Percentiles rank a stretch among this genome's conserved stretches.
Conservation (phyloP, 2,888 invertebrate genomes). For the Trachelus iudaicus region DNA sequence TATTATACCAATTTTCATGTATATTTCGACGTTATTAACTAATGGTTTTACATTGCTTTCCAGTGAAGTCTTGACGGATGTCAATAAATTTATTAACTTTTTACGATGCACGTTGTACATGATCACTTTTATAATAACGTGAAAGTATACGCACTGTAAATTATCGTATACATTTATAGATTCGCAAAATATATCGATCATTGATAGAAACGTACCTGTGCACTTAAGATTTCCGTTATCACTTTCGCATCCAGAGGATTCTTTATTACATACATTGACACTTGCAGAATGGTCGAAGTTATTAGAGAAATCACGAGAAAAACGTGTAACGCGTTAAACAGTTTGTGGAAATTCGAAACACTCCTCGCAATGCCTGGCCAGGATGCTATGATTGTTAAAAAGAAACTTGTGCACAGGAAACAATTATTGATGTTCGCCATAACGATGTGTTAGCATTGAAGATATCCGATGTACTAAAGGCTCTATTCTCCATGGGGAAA, state of each 20-base stretch:
- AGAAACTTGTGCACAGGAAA: too few species aligned
- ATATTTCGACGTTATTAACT: not conserved
- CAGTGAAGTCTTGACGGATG: not conserved
- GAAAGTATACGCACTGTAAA: not conserved
- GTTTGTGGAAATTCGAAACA: too few species aligned
- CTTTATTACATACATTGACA: not conserved
- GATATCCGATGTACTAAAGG: too few species aligned
- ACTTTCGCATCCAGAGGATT: not conserved
- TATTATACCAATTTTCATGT: not conserved
- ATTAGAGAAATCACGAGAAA: not conserved
- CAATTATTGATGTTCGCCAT: too few species aligned
- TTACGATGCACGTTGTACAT: not conserved
- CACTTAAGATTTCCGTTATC: not conserved
- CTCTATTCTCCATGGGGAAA: too few species aligned
- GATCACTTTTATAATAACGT: not conserved
- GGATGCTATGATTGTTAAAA: too few species aligned
- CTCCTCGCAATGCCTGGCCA: too few species aligned
- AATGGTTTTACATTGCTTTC: not conserved
- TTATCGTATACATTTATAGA: not conserved
- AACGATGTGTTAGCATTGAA: too few species aligned
- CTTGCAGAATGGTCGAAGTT: not conserved
- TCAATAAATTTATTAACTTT: not conserved
- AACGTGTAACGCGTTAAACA: too few species aligned
- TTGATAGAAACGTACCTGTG: not conserved
- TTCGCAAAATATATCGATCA: not conserved